Conservation (phyloP, 1,140 invertebrate species). For the Drosophila equinoxialis region DNA sequence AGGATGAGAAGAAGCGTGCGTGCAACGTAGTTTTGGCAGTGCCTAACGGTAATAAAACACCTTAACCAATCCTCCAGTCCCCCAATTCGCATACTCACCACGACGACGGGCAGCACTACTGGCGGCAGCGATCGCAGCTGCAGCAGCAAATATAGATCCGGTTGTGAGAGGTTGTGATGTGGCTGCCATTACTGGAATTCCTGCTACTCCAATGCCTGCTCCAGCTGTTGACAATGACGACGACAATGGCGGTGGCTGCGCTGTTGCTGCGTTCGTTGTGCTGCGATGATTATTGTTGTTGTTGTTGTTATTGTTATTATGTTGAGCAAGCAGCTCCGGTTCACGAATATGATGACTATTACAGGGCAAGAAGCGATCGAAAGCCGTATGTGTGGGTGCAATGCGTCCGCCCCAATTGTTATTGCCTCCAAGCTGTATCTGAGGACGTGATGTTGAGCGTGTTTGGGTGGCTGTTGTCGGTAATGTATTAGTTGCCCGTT, state of each 20-base stretch:
- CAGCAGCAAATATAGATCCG: neutral
- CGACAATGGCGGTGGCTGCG: slow-evolving; percentile 1
- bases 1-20: slow-evolving; percentile 43
- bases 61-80: slow-evolving; percentile 7
- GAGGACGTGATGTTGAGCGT: slow-evolving; percentile 86
- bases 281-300: slow-evolving; percentile 13
- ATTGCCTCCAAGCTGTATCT: slow-evolving; percentile 84
- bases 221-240: too few species aligned
- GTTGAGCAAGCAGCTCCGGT: slow-evolving; percentile 44
- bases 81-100: slow-evolving; percentile 44
- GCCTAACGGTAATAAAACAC: slow-evolving; percentile 8
- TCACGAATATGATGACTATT: slow-evolving; percentile 82
- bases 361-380: slow-evolving; percentile 82
- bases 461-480: slow-evolving; percentile 88
- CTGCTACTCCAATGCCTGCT: neutral
- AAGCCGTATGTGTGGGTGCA: slow-evolving; percentile 79
- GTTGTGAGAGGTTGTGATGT: neutral
- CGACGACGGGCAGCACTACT: slow-evolving; percentile 20
- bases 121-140: neutral
- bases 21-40: slow-evolving; percentile 29
- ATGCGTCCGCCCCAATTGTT: slow-evolving; percentile 76
- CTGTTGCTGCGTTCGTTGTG: slow-evolving; percentile 15
- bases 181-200: neutral
- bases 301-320: slow-evolving; percentile 38
- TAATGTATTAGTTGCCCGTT: slow-evolving; percentile 86